Conservation (phyloP, 2,888 invertebrate species). For the Gari tellinella region DNA sequence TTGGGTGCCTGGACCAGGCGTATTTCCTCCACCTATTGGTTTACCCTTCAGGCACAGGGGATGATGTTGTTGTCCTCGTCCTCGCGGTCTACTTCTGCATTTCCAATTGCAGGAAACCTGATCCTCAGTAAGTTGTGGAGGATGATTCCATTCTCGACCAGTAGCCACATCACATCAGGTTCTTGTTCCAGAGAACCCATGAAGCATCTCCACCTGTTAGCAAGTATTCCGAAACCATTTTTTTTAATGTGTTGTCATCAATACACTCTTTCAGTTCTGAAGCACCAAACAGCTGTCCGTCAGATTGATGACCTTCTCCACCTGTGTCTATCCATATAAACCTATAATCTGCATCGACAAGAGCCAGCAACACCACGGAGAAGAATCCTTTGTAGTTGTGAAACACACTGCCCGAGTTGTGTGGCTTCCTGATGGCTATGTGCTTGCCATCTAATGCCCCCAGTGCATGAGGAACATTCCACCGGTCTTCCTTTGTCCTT, state of each 20-base stretch:
- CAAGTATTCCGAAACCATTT: conserved; percentile 35
- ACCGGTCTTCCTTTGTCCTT: conserved; percentile 26
- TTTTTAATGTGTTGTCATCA: conserved; percentile 13
- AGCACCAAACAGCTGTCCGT: too few species aligned
- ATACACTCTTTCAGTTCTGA: conserved; percentile 11
- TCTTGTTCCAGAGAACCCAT: conserved; percentile 28
- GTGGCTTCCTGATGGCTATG: conserved; percentile 10
- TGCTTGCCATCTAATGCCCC: conserved; percentile 26
- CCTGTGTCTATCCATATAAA: conserved; percentile 57
- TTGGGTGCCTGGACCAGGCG: too few species aligned
- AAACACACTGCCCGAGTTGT: too few species aligned
- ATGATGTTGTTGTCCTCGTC: conserved; percentile 20
- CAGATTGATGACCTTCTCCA: conserved; percentile 33
- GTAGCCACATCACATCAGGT: conserved; percentile 28
- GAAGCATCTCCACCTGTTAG: conserved; percentile 32
- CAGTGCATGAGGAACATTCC: conserved; percentile 19
- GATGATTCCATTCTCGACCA: too few species aligned
- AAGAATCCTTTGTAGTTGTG: conserved; percentile 48
- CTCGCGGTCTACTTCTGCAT: conserved; percentile 26
- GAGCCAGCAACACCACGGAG: conserved; percentile 36
- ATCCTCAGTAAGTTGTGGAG: conserved; percentile 52
- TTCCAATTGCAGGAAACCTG: conserved; percentile 43
- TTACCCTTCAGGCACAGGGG: too few species aligned
- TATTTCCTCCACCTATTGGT: too few species aligned
- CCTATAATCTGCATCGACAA: conserved; percentile 55